Evolutionary conservation across 2,113 vertebrate genomes (phyloP), one percentile per base, ranked within the genome.

Genomic region (Etia nguti): DNA sequence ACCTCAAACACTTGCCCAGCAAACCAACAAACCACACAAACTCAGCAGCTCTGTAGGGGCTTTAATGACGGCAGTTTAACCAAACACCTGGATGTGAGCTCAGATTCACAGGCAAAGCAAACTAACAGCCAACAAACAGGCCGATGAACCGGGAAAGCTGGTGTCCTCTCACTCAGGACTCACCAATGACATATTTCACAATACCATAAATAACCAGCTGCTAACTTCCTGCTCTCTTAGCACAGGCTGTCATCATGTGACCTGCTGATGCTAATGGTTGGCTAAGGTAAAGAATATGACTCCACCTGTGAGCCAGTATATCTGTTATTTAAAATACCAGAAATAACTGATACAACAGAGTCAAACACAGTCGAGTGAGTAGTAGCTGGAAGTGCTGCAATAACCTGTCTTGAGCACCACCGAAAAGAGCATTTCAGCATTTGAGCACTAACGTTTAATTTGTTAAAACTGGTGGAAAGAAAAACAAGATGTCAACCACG

Each of bases 381-480:
- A 6, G n/a, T 43, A 43, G 65, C 38, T 16, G 65, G 65, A 10
- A 24, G n/a, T 43, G 65, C 65, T 70, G 38, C 65, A 13, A 2
- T 5, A 43, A 46, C 65, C 12, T 1, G 15, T 1, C 38, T 24
- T 6, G 29, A 34, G 59, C 59, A 62, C 36, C 65, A 10, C 38
- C 20, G 59, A 36, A 62, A 62, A 2, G 10, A 62, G 59, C 18
- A 62, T n/a, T 36, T 62, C 59, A 62, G 31, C 18, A 62, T n/a
- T 62, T 36, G 10, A 62, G 3, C 10, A 18, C 31, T 62, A 62
- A 36, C 4, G 6, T 62, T 62, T 62, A n/a, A 62, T 36, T 65
- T 65, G 36, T 38, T 65, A n/a, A n/a, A 65, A 65, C 60, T 65
- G 60, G 60, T 62, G 59, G 59, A 62, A 62, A 34, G 29, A 62